Conservation (phyloP, 2,113 vertebrate species). For the Coracopsis vasa region DNA sequence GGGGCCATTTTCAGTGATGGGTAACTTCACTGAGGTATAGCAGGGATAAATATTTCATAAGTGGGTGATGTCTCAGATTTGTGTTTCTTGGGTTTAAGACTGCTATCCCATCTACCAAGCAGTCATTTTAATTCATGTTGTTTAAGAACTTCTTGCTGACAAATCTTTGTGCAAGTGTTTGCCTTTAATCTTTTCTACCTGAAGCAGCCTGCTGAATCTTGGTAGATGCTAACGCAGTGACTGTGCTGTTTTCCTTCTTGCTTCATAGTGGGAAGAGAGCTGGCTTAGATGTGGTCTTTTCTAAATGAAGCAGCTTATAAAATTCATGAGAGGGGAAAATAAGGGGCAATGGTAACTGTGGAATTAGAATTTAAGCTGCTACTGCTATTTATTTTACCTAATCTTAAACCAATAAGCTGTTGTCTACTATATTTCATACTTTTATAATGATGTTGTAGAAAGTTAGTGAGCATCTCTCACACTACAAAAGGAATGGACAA, state of each 20-base stretch:
- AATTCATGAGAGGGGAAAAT: background rate
- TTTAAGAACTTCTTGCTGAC: background rate
- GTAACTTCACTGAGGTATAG: background rate
- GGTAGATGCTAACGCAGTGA: background rate
- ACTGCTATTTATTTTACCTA: background rate
- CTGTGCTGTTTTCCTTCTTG: background rate
- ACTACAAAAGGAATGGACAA: background rate
- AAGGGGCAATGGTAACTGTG: background rate
- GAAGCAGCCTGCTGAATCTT: background rate
- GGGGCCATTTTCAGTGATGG: background rate
- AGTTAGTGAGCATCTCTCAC: background rate
- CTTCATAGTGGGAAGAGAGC: background rate
- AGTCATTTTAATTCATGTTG: background rate
- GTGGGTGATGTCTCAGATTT: background rate
- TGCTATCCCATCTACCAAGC: background rate
- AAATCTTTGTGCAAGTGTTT: background rate
- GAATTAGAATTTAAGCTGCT: background rate
- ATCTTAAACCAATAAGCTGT: background rate
- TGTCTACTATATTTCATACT: background rate
- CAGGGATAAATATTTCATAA: constrained; percentile 23
- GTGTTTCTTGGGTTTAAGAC: background rate
- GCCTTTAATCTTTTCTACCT: background rate
- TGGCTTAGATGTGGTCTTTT: background rate
- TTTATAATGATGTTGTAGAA: background rate
- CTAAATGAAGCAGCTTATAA: background rate